Base-by-base conservation (phyloP, 30 jellyfish, hydroid and myxozoan species). In the Nemopilema nomurai region DNA sequence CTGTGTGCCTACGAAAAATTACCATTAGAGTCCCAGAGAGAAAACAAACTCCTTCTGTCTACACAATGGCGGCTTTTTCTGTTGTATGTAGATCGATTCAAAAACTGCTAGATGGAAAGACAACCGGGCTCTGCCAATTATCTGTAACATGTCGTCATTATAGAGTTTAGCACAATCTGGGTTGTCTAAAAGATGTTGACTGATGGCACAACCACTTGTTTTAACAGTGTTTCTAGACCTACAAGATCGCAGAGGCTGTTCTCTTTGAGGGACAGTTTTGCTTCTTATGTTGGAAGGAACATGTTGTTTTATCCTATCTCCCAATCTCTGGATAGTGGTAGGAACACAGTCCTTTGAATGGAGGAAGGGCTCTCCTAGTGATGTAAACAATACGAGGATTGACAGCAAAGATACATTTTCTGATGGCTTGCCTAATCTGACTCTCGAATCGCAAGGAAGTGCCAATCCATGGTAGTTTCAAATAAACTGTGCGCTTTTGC, bases 101-200 rank as follows among this genome's bases (percentile, higher is more conserved):
- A 63, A 63, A 63, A 63, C 73, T 25, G 57, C 73, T 63, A 70
- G 52, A 28, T 70, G 80, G 32, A 70, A 70, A 24, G 52, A 25
- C 28, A 28, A 70, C 25, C 80, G 28, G 28, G 80, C 52, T 70
- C 32, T 70, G 62, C 62, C 62, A 70, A 70, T 31, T 19, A 70
- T 31, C 52, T 27, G 62, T 3, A 70, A 70, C 28, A 8, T 18
- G 52, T 70, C 80, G 13, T 70, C 52, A 70, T 30, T 70, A 28
- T 70, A 70, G 32, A 18, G 28, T 31, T 70, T 30, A 24, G 80
- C 62, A 31, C 80, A 70, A 30, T 18, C 25, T 70, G 80, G 80
- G 68, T 31, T 70, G 32, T 70, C 62, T 24, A 70, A 30, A 21
- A 70, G 80, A 70, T 70, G 80, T 31, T 70, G 80, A 19, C 80